Conservation (phyloP, 2,888 invertebrate species). For the Chouioia cunea region DNA sequence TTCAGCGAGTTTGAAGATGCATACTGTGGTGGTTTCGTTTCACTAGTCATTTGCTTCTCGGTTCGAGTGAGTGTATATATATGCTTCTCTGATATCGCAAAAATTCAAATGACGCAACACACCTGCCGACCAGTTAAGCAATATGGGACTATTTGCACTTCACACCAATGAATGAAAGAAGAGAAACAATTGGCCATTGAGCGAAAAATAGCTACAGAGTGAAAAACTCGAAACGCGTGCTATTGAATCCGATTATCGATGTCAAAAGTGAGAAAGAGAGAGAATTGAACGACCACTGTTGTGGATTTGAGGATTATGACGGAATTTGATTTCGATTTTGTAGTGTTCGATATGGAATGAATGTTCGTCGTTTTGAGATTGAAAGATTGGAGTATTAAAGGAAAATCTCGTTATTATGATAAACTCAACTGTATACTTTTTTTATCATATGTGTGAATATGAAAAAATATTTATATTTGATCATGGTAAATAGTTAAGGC, state of each 20-base stretch:
- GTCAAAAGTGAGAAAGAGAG: conserved; percentile 12
- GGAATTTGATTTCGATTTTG: conserved; percentile 1
- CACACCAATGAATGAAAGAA: conserved; percentile 6
- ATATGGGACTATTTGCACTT: conserved; percentile 58
- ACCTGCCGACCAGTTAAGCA: conserved; percentile 53
- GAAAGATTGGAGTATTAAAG: too few relatives aligned
- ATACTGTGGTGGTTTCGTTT: conserved; percentile 53
- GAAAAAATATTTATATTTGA: too few relatives aligned
- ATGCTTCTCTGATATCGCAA: conserved; percentile 29
- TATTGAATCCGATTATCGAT: conserved; percentile 38
- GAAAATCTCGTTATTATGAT: too few relatives aligned
- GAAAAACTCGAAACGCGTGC: neutral
- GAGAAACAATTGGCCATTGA: neutral
- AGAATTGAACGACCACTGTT: neutral
- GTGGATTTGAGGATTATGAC: conserved; percentile 7
- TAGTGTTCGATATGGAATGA: too few relatives aligned
- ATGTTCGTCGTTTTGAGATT: too few relatives aligned
- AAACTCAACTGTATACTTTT: too few relatives aligned
- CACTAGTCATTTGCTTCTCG: conserved; percentile 58
- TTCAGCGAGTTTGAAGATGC: neutral
- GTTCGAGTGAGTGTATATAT: conserved; percentile 13
- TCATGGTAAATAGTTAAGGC: too few relatives aligned
- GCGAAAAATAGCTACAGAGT: conserved; percentile 5
- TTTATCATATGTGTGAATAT: too few relatives aligned
- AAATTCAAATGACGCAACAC: conserved; percentile 53